Evolutionary conservation across 2,888 invertebrate genomes (phyloP).

Genomic region (Leptura quadrifasciata): DNA sequence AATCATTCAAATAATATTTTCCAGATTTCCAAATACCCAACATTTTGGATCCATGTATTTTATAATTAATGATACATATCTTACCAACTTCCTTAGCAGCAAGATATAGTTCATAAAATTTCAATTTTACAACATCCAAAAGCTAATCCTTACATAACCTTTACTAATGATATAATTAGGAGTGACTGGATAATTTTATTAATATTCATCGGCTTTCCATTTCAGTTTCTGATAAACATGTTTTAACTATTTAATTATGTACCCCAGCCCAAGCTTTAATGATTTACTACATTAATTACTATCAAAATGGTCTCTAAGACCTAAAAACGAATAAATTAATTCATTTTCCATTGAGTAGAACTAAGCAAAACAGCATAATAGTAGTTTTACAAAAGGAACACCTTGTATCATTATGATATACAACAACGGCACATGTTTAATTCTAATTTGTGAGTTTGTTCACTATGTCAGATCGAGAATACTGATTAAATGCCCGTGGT

Average conservation of each 20-base stretch:
- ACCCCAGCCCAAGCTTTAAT: slow-evolving; percentile 8
- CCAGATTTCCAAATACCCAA: too few species aligned
- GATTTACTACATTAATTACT: slow-evolving; percentile 31
- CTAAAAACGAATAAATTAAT: slow-evolving; percentile 29
- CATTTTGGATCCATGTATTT: too few species aligned
- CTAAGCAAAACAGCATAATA: slow-evolving; percentile 9
- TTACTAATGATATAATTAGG: slow-evolving; percentile 23
- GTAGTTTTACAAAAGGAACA: slow-evolving; percentile 44
- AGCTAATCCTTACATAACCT: background rate
- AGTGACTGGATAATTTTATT: slow-evolving; percentile 16
- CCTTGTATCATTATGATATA: slow-evolving; percentile 65
- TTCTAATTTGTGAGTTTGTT: slow-evolving; percentile 71
- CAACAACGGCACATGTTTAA: slow-evolving; percentile 69
- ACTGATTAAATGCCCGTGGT: slow-evolving; percentile 63
- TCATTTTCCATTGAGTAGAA: slow-evolving; percentile 5
- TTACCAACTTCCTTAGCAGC: background rate
- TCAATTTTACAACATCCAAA: background rate
- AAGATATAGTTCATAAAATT: background rate
- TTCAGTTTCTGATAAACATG: slow-evolving; percentile 22
- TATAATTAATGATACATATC: too few species aligned
- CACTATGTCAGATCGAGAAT: slow-evolving; percentile 67
- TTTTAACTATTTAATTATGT: slow-evolving; percentile 28
- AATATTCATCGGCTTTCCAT: slow-evolving; percentile 19
- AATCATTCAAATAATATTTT: too few species aligned
- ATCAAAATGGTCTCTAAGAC: background rate